These are phyloP conservation scores for Cavia porcellus DNA, from an alignment of 2,113 vertebrate species.

Conservation along the genomic window DNA sequence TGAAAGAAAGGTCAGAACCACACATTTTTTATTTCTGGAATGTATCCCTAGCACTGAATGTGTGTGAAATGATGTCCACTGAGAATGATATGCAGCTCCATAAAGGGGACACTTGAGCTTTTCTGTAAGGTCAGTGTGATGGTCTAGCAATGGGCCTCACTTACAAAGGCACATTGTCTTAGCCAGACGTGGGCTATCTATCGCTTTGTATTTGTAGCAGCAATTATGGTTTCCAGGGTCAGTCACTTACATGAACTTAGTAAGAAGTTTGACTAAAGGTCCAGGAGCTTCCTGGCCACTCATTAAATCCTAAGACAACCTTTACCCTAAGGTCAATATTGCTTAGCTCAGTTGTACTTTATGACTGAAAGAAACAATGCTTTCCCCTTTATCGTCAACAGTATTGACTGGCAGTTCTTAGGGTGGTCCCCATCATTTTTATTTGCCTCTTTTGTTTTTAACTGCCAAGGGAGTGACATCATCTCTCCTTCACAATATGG, in stretches of 20 bases:
- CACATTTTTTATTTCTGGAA: not conserved
- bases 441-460: conserved; percentile 70
- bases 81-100: not conserved
- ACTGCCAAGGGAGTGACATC: conserved; percentile 69
- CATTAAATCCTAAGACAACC: conserved; percentile 66
- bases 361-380: conserved; percentile 58
- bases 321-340: conserved; percentile 76
- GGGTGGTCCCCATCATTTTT: conserved; percentile 72
- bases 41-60: not conserved
- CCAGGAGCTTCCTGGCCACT: conserved; percentile 57
- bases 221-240: conserved; percentile 70
- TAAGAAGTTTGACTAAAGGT: conserved; percentile 72
- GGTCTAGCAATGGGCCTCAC: not conserved
- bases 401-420: conserved; percentile 76
- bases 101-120: not conserved
- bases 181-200: conserved; percentile 21
- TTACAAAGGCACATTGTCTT: conserved; percentile 78
- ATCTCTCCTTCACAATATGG: conserved; percentile 70
- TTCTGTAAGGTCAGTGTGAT: conserved; percentile 24
- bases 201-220: conserved; percentile 23
- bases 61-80: not conserved
- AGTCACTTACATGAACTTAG: conserved; percentile 69
- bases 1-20: not conserved
- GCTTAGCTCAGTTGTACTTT: conserved; percentile 63
- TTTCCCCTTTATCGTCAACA: conserved; percentile 66